Percentiles rank a stretch among this genome's conserved stretches.
These are phyloP conservation scores for Scaptomyza graminum DNA, from an alignment of 1,140 invertebrate species.

Conservation along the genomic window DNA sequence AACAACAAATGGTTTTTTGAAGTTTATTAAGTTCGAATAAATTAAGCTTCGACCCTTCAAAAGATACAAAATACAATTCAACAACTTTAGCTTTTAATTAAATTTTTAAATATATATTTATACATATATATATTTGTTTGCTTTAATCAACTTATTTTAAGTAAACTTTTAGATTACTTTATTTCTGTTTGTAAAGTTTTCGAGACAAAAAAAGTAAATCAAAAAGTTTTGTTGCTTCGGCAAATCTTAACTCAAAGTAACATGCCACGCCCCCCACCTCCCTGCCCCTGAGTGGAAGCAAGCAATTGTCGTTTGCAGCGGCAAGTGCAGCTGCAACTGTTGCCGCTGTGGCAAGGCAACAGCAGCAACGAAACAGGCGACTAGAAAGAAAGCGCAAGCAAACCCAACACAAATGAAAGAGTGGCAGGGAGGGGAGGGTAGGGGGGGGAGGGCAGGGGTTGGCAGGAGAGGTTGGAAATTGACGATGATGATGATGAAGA, in stretches of 20 bases:
- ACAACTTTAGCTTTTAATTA: no score
- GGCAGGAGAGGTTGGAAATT: slow-evolving; percentile 19
- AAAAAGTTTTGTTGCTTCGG: background rate
- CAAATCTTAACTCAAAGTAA: background rate
- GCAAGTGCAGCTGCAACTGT: slow-evolving; percentile 56
- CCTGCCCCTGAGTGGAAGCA: background rate
- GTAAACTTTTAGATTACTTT: slow-evolving; percentile 2
- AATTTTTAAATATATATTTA: background rate
- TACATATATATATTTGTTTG: background rate
- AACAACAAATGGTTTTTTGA: no score
- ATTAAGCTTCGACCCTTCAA: no score
- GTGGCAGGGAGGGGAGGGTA: background rate
- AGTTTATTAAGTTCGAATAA: no score
- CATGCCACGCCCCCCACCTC: background rate
- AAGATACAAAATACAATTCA: no score
- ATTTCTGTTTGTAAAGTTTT: background rate
- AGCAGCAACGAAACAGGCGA: slow-evolving; percentile 75
- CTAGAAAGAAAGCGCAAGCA: slow-evolving; percentile 75
- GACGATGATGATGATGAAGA: slow-evolving; percentile 22
- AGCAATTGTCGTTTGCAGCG: slow-evolving; percentile 20
- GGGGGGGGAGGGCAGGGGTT: background rate
- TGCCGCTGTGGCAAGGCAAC: slow-evolving; percentile 51
- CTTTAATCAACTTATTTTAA: background rate
- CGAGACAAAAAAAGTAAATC: background rate
- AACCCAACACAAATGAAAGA: background rate